phyloP scores from a whole-genome alignment of 2,888 invertebrate genomes.

The Litoditis marina region DNA sequence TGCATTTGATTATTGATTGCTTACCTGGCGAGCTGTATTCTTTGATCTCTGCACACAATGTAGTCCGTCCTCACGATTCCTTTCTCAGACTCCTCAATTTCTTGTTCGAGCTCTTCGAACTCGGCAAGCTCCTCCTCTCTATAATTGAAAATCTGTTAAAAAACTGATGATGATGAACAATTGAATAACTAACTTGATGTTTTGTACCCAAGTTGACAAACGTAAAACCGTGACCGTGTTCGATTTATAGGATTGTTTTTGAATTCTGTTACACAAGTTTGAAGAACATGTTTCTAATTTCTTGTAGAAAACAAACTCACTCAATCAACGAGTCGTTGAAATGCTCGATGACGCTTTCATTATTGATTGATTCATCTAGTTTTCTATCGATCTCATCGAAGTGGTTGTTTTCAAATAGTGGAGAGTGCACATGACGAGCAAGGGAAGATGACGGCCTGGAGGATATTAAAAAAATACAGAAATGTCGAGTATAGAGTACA shows the following conservation, averaged over 20 bases:
- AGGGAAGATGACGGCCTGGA: background rate
- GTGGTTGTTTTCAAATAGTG: constrained; percentile 13
- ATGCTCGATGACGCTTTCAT: constrained; percentile 1
- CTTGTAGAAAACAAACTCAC: background rate
- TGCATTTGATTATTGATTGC: background rate
- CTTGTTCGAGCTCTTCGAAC: constrained; percentile 42
- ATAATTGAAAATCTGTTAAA: background rate
- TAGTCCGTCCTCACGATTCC: constrained; percentile 36
- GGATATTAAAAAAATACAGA: too few relatives aligned
- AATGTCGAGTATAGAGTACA: background rate
- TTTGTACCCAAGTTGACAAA: too few relatives aligned
- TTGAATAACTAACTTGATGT: too few relatives aligned
- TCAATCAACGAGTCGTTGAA: constrained; percentile 11
- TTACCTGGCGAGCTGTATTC: constrained; percentile 39
- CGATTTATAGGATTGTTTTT: too few relatives aligned
- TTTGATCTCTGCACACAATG: constrained; percentile 26
- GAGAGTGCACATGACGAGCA: background rate
- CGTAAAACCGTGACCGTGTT: too few relatives aligned
- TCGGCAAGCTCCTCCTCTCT: constrained; percentile 33
- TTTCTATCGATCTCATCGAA: constrained; percentile 10
- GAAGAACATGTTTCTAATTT: too few relatives aligned
- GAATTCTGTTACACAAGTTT: too few relatives aligned
- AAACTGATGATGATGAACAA: background rate
- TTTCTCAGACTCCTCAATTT: constrained; percentile 32
- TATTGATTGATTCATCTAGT: background rate